Evolutionary conservation across 2,888 invertebrate genomes (phyloP), one percentile per base, ranked within the genome.

Genomic region (Xestia c-nigrum): DNA sequence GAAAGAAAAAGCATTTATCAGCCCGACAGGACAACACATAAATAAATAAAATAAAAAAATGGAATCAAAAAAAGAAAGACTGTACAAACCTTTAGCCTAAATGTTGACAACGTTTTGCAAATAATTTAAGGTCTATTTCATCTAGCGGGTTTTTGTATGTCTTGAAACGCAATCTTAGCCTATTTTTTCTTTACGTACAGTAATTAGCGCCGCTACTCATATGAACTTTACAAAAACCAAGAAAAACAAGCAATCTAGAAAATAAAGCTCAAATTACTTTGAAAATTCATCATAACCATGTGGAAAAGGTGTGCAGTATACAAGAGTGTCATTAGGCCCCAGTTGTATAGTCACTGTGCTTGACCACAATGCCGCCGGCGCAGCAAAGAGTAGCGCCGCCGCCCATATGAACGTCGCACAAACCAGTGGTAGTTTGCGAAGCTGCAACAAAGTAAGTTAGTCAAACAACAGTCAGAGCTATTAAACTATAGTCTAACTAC

Each of bases 331-430:
- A 91, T 98, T 98, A 87, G 97, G 95, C 86, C 92, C 93, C 57
- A 97, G 89, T 3, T 94, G 89, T 65, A 97, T 91, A 2, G 95
- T 94, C 7, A 97, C 96, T 2, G 98, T 97, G 90, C 98, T 97
- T 24, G 98, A 98, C 92, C 98, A 98, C 21, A 99, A 90, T 0
- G 98, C 98, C 16, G 99, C 98, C 7, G 99, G 99, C 14, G 98
- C 95, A 0, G 98, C 98, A 84, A 98, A 97, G 72, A 98, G 91
- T 69, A 98, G 97, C 0, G 99, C 98, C 40, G 98, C 94, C 3
- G 98, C 94, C 99, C 98, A 99, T 92, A 99, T 98, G 85, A 98
- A 97, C 55, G 97, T 96, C 0, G 98, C 98, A 65, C 98, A 98
- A 19, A 98, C 97, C 12, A 98, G 97, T 0, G 98, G 98, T 83